These are phyloP conservation scores for Sigmodon hispidus DNA, from an alignment of 2,113 vertebrate species.

Conservation along the genomic window DNA sequence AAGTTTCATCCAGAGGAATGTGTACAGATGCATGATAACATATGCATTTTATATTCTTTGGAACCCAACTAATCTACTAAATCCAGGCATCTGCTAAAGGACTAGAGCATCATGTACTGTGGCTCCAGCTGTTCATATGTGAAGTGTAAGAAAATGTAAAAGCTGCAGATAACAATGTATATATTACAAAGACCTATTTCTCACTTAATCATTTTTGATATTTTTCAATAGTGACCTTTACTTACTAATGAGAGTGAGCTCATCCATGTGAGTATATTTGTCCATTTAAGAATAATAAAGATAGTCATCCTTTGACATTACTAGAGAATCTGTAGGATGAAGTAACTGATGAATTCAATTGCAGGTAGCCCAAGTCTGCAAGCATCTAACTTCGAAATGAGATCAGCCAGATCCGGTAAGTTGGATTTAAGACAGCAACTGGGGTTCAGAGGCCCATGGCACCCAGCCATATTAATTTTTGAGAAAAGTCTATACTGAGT, in stretches of 20 bases:
- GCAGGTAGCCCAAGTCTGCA: neutral
- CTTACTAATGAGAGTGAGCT: neutral
- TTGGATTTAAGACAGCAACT: neutral
- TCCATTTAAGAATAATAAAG: slow-evolving; percentile 31
- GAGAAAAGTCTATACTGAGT: neutral
- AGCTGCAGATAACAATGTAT: neutral
- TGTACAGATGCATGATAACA: neutral
- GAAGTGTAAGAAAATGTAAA: neutral
- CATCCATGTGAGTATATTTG: neutral
- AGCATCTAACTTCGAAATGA: neutral
- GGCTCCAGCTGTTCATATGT: neutral
- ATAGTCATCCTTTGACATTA: neutral
- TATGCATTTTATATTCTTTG: neutral
- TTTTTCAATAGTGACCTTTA: neutral
- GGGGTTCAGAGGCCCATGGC: neutral
- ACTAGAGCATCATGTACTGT: neutral
- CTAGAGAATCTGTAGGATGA: neutral
- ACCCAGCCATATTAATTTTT: neutral
- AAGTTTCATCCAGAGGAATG: neutral
- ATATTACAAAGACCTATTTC: neutral
- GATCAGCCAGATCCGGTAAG: neutral
- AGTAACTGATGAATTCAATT: neutral
- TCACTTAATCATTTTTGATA: neutral
- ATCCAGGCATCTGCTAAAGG: neutral
- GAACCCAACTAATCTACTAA: neutral